Conservation (phyloP, 2,113 vertebrate genomes). For the Brachyhypopomus gauderio region DNA sequence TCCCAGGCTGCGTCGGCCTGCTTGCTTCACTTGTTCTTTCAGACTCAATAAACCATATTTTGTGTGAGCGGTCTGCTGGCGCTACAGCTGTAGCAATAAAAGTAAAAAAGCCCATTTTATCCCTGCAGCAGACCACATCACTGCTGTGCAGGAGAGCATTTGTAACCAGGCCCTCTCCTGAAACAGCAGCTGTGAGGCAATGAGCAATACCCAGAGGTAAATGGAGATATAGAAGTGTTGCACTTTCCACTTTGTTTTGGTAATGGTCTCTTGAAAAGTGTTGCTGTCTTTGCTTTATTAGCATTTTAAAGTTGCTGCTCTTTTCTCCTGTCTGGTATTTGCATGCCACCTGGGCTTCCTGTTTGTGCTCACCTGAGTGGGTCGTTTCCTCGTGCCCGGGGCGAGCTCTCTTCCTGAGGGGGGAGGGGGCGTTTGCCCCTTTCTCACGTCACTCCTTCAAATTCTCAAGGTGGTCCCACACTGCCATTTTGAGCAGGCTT, state of each 20-base stretch:
- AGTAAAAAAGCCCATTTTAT: conserved; percentile 27
- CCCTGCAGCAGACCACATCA: conserved; percentile 21
- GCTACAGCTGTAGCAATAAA: conserved; percentile 32
- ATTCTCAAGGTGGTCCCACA: background rate
- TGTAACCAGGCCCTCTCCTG: conserved; percentile 24
- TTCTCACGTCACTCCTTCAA: conserved; percentile 24
- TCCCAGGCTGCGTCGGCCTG: background rate
- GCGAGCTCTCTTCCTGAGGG: background rate
- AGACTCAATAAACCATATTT: conserved; percentile 32
- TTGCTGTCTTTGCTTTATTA: background rate
- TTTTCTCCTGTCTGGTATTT: no score
- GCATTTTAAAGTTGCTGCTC: no score
- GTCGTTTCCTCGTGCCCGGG: background rate
- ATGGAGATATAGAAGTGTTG: background rate
- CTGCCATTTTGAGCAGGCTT: conserved; percentile 48
- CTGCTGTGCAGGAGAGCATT: conserved; percentile 18
- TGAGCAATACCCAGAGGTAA: conserved; percentile 19
- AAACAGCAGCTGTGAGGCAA: conserved; percentile 29
- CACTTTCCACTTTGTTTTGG: background rate
- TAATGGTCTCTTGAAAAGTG: background rate
- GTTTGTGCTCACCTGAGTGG: background rate
- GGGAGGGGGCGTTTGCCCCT: background rate
- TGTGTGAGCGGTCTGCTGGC: conserved; percentile 31
- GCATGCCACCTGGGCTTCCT: background rate
- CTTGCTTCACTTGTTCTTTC: conserved; percentile 15